Conservation (phyloP, 2,797 vertebrate genomes). For the Epinephelus coioides region DNA sequence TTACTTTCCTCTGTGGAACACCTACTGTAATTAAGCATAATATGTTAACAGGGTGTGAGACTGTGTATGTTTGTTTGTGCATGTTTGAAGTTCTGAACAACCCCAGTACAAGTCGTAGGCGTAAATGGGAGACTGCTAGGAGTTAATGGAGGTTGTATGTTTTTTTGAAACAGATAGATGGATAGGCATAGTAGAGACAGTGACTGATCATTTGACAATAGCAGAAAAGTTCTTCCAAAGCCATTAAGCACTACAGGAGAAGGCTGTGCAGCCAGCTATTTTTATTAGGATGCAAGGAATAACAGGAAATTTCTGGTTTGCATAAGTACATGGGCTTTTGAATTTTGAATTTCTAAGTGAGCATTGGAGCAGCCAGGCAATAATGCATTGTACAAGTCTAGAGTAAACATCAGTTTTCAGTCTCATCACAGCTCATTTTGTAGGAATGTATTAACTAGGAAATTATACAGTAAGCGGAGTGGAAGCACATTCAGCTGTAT, state of each 20-base stretch:
- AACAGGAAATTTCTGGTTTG: conserved; percentile 4
- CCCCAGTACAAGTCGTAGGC: not conserved
- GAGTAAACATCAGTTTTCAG: conserved; percentile 34
- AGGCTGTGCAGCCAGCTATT: not conserved
- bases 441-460: conserved; percentile 15
- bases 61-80: not conserved
- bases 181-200: not conserved
- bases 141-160: not conserved
- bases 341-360: conserved; percentile 21
- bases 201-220: not conserved
- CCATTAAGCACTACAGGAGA: not conserved
- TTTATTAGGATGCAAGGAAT: conserved; percentile 9
- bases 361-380: conserved; percentile 5
- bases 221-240: not conserved
- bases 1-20: not conserved
- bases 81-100: not conserved
- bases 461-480: conserved; percentile 3
- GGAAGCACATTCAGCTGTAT: conserved; percentile 5
- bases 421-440: conserved; percentile 29
- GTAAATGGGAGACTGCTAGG: not conserved
- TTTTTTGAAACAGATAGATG: not conserved
- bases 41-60: not conserved
- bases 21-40: not conserved
- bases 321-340: conserved; percentile 2
- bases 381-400: conserved; percentile 10